These are phyloP conservation scores for Callionymus lyra DNA, from an alignment of 2,113 vertebrate genomes.

Conservation along the genomic window DNA sequence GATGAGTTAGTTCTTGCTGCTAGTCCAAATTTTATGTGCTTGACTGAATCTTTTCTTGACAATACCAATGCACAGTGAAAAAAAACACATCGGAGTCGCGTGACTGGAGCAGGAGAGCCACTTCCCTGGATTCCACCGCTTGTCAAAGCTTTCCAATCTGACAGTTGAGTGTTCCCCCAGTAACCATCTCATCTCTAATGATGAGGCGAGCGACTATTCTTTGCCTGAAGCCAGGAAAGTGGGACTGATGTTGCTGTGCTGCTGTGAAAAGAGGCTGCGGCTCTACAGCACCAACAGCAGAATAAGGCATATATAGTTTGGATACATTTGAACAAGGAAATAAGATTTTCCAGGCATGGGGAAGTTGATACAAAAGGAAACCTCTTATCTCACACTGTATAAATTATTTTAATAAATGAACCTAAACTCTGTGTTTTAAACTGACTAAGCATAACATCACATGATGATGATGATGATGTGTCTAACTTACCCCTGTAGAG, in stretches of 20 bases:
- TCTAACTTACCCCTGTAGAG: conserved; percentile 81
- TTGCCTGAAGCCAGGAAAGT: conserved; percentile 13
- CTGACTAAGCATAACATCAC: no score
- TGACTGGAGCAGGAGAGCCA: conserved; percentile 13
- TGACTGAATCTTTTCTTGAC: no score
- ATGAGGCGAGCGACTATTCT: conserved; percentile 13
- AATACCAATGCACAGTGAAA: background rate
- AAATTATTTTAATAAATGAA: no score
- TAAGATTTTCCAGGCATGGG: no score
- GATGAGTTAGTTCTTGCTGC: no score
- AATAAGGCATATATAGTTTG: no score
- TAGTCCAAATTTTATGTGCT: no score
- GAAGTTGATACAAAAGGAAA: no score
- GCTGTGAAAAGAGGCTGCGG: conserved; percentile 6
- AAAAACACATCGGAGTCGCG: conserved; percentile 4
- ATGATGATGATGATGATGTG: conserved; percentile 2
- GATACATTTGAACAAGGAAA: no score
- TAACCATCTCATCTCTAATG: conserved; percentile 35
- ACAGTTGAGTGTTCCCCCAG: conserved; percentile 28
- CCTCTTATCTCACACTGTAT: no score
- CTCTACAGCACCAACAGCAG: no score
- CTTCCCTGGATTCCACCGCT: conserved; percentile 6
- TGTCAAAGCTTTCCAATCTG: conserved; percentile 14
- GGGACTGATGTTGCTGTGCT: conserved; percentile 11
- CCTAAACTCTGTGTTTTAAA: no score